phyloP scores from a whole-genome alignment of 2,797 vertebrate genomes.

The Glyptemys insculpta region DNA sequence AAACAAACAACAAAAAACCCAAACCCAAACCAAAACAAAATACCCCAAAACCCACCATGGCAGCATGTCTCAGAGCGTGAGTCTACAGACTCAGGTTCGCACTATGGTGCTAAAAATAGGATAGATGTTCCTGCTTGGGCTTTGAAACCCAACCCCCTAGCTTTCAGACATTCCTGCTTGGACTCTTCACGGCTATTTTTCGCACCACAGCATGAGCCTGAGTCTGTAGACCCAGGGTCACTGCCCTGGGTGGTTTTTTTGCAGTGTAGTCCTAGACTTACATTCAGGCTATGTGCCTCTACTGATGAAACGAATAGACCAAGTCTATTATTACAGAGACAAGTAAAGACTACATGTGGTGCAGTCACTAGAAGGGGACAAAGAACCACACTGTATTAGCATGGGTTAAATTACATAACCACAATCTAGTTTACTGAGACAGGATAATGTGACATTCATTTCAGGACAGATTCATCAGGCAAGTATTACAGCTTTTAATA shows the following conservation, averaged over 20 bases:
- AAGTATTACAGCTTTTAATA: not conserved
- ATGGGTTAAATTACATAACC: not conserved
- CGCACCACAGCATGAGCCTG: not conserved
- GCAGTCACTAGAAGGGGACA: not conserved
- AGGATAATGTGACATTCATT: not conserved
- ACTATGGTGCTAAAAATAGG: not conserved
- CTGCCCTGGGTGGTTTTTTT: not conserved
- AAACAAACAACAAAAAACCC: not conserved
- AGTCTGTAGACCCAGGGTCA: not conserved
- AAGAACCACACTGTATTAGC: not conserved
- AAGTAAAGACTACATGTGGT: not conserved
- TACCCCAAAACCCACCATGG: not conserved
- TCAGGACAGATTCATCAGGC: not conserved
- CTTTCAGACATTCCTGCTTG: not conserved
- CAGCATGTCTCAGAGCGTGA: not conserved
- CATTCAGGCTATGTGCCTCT: not conserved
- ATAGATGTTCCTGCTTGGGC: not conserved
- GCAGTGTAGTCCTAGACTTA: not conserved
- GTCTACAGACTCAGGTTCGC: not conserved
- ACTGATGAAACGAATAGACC: not conserved
- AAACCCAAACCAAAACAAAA: too few relatives aligned
- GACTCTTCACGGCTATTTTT: not conserved
- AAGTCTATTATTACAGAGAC: not conserved
- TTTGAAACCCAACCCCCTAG: not conserved
- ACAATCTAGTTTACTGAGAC: not conserved